Evolutionary conservation across 2,113 vertebrate genomes (phyloP).

Genomic region (Typhlomys cinereus): DNA sequence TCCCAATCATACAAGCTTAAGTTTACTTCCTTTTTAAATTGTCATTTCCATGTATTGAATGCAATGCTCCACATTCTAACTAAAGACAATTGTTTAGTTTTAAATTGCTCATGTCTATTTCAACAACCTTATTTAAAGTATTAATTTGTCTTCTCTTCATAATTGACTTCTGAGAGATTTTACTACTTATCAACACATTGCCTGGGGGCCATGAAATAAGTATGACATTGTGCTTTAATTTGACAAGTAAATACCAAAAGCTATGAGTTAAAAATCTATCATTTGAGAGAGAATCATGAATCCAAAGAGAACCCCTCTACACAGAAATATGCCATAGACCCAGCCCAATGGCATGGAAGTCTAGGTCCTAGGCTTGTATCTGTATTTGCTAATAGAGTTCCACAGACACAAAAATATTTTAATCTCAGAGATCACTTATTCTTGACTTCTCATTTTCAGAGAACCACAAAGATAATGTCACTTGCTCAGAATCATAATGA

Average conservation of each 20-base stretch:
- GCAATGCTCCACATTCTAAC: no score
- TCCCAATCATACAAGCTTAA: no score
- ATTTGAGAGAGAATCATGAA: background rate
- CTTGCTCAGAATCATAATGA: background rate
- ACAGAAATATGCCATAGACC: constrained; percentile 15
- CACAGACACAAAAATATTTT: constrained; percentile 35
- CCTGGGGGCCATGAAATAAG: background rate
- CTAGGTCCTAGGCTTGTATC: background rate
- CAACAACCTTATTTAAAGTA: constrained; percentile 3
- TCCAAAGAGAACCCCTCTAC: background rate
- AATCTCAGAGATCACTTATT: background rate
- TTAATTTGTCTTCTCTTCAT: constrained; percentile 9
- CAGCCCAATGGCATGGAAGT: background rate
- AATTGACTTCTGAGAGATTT: background rate
- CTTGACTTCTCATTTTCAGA: background rate
- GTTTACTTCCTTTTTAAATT: no score
- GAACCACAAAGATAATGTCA: background rate
- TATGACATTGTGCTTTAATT: constrained; percentile 12
- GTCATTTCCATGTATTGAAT: no score
- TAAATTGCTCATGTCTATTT: background rate
- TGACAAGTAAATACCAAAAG: constrained; percentile 15
- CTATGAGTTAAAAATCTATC: background rate
- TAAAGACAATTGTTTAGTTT: no score
- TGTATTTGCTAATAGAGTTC: constrained; percentile 41
- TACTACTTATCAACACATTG: background rate